Percentiles rank a stretch among this genome's conserved stretches.
These are phyloP conservation scores for Amphilophus citrinellus DNA, from an alignment of 2,113 vertebrate species.

Conservation along the genomic window DNA sequence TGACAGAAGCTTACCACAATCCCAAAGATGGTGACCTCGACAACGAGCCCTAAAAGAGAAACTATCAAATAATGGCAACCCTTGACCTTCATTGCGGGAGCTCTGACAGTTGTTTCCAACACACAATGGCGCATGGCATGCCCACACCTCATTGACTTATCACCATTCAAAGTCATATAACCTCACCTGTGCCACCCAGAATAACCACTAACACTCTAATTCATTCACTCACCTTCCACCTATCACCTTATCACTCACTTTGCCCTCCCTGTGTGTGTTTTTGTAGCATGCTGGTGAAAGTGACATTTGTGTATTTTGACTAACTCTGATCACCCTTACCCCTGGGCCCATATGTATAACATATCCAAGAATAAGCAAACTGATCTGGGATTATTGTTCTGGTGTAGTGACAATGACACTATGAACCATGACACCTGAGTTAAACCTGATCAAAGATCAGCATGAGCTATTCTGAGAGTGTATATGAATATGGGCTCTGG, in stretches of 20 bases:
- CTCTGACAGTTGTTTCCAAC: conserved; percentile 87
- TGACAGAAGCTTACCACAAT: conserved; percentile 86
- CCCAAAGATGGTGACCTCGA: conserved; percentile 78
- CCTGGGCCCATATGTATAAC: conserved; percentile 66
- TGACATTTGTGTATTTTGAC: conserved; percentile 59
- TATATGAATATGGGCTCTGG: conserved; percentile 72
- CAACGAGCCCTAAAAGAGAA: conserved; percentile 70
- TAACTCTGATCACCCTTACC: conserved; percentile 78
- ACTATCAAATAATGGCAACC: conserved; percentile 69
- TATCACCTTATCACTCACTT: conserved; percentile 55
- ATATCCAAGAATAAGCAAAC: conserved; percentile 62
- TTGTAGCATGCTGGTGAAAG: conserved; percentile 85
- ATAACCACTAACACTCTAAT: conserved; percentile 82
- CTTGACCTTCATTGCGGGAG: conserved; percentile 81
- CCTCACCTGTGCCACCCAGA: conserved; percentile 55
- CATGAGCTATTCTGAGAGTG: conserved; percentile 57
- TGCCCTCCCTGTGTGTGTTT: conserved; percentile 76
- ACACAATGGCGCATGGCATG: conserved; percentile 93
- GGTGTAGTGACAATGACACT: conserved; percentile 47
- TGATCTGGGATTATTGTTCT: conserved; percentile 64
- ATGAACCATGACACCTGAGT: conserved; percentile 36
- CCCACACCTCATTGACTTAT: conserved; percentile 81
- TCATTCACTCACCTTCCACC: conserved; percentile 63
- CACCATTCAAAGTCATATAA: conserved; percentile 57
- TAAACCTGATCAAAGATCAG: conserved; percentile 67